Evolutionary conservation across 1,140 invertebrate species (phyloP).

Genomic region (Gryllus bimaculatus): DNA sequence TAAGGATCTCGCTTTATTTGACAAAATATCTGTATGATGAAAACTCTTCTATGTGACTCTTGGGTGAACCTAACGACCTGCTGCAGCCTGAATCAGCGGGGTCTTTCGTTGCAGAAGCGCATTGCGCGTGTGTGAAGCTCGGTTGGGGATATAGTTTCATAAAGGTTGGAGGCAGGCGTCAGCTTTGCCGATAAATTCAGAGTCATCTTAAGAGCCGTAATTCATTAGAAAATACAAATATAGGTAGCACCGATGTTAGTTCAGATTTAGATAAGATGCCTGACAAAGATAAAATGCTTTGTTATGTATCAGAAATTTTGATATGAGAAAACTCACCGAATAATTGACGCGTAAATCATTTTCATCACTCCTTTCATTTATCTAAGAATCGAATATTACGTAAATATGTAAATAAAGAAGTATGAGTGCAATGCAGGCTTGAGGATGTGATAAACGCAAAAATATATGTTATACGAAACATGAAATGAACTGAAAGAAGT

Average conservation of each 20-base stretch:
- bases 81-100: background rate
- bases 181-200: background rate
- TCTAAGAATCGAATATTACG: background rate
- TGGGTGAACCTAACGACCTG: background rate
- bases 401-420: background rate
- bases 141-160: background rate
- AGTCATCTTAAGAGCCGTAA: background rate
- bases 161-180: background rate
- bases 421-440: background rate
- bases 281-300: slow-evolving; percentile 1
- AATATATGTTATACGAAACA: background rate
- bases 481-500: background rate
- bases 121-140: too few species aligned
- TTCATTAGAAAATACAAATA: background rate
- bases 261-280: background rate
- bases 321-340: background rate
- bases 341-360: background rate
- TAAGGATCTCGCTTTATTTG: background rate
- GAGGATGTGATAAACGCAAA: background rate
- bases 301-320: background rate
- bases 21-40: background rate
- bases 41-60: background rate
- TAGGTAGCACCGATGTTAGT: background rate
- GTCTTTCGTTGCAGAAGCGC: too few species aligned
- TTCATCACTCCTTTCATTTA: background rate